Evolutionary conservation across 2,888 invertebrate genomes (phyloP).

Genomic region (Acleris holmiana): DNA sequence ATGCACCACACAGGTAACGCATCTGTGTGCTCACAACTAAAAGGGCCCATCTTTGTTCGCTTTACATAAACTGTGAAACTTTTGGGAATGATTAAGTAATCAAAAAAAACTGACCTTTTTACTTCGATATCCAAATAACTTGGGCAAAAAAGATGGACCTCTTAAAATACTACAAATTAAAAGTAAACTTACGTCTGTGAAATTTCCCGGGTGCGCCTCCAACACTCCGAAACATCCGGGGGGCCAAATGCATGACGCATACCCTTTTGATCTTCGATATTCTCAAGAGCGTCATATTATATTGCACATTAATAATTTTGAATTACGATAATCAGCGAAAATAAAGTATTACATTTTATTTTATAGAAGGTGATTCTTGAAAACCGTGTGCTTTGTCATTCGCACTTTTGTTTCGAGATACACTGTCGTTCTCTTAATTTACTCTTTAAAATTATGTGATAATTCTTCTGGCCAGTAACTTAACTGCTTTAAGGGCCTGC

Average conservation of each 20-base stretch:
- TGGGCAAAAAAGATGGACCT: background rate
- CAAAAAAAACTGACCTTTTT: too few species aligned
- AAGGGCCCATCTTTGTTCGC: too few species aligned
- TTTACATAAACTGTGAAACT: too few species aligned
- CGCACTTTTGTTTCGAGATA: constrained; percentile 8
- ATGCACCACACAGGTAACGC: too few species aligned
- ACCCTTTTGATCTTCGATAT: constrained; percentile 55
- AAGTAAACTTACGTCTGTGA: constrained; percentile 52
- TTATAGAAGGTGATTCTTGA: constrained; percentile 30
- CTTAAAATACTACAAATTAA: background rate
- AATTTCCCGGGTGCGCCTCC: constrained; percentile 48
- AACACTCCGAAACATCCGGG: constrained; percentile 50
- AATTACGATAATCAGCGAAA: constrained; percentile 58
- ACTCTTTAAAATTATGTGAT: constrained; percentile 11
- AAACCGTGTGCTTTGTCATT: constrained; percentile 8
- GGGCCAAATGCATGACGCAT: constrained; percentile 47
- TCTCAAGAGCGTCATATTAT: constrained; percentile 56
- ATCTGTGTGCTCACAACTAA: too few species aligned
- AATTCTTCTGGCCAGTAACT: constrained; percentile 23
- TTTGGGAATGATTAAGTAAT: too few species aligned
- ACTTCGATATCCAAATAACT: too few species aligned
- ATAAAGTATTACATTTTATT: constrained; percentile 59
- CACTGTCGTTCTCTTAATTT: background rate
- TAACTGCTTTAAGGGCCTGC: background rate
- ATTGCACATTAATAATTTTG: constrained; percentile 31